Evolutionary conservation across 2,888 invertebrate species (phyloP), one percentile per base, ranked within the genome.

Genomic region (Tupiocoris notatus): DNA sequence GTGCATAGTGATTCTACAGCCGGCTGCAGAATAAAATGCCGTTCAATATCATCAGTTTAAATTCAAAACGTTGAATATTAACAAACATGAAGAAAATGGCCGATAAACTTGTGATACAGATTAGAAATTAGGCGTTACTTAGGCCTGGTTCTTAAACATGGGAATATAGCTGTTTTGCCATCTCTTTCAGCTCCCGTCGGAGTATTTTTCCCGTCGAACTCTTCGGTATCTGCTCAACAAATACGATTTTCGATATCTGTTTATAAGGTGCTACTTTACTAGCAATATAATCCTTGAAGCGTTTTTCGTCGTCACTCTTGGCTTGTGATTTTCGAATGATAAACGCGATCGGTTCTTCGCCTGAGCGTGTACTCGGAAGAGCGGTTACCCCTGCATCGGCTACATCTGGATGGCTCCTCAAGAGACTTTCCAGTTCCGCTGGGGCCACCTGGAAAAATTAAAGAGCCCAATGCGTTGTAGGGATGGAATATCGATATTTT

Each of bases 381-480:
- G 93, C 93, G 12, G 93, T 89, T 0, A 94, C 93, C 20, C 92
- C 95, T 20, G 88, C 91, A 82, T 95, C 94, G 70, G 88, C 87
- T 67, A 95, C 88, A 71, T 87, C 88, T 0, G 88, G 86, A 85
- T 92, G 89, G 39, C 88, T 88, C 71, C 77, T 73, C 24, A 77
- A 65, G 18, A 78, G 3, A 1, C 56, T 68, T 74, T 79, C 77
- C 54, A 79, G 57, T 64, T 79, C 78, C 2, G 78, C 78, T 3
- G 78, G 78, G 0, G 78, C 77, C 25, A 78, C 78, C 78, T 78
- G 54, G 2, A 64, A 54, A 22, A n/a, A n/a, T n/a, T n/a, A n/a
- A n/a, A n/a, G n/a, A n/a, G n/a, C n/a, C n/a, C n/a, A n/a, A n/a
- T n/a, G n/a, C n/a, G n/a, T n/a, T n/a, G n/a, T n/a, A n/a, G n/a